Evolutionary conservation across 2,113 vertebrate species (phyloP), one percentile per base, ranked within the genome.

Genomic region (Aplodontia rufa): DNA sequence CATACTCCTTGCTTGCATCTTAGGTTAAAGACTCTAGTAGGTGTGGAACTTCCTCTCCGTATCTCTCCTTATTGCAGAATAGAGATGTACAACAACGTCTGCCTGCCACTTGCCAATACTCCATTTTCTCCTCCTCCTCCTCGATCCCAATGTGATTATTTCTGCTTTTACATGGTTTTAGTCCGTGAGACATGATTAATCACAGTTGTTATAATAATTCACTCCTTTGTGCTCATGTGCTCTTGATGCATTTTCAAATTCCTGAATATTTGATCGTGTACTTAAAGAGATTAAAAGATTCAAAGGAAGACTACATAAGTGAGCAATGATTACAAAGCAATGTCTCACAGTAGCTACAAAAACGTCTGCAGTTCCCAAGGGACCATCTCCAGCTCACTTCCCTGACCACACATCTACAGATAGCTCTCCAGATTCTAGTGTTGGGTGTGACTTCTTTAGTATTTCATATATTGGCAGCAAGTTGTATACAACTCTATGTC

Each of bases 211-310:
- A n/a, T n/a, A n/a, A n/a, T n/a, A n/a, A n/a, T n/a, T n/a, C n/a
- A n/a, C 12, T 55, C 20, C 20, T 55, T 55, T 47, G 40, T 88
- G 35, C 40, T 86, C 47, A 55, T 55, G 16, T 53, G 55, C 55
- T 58, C 55, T n/a, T 5, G n/a, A 79, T 55, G 55, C 64, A 69
- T 62, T 80, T 88, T 92, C 66, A 94, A 64, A 72, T 87, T 90
- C n/a, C 53, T 92, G 60, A 87, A 85, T 90, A 90, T 94, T 60
- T n/a, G 62, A 22, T 75, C 68, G 58, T 74, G n/a, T 5, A 9
- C 55, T 74, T 76, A 55, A 94, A 87, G 75, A 90, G 64, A 79
- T 26, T 20, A 76, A 82, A 93, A 87, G 75, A 74, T 87, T 62
- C 85, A 45, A 89, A 87, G 74, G 8, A 75, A 60, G 28, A 75